Conservation (phyloP, 2,113 vertebrate genomes). For the Percopsis transmontana region DNA sequence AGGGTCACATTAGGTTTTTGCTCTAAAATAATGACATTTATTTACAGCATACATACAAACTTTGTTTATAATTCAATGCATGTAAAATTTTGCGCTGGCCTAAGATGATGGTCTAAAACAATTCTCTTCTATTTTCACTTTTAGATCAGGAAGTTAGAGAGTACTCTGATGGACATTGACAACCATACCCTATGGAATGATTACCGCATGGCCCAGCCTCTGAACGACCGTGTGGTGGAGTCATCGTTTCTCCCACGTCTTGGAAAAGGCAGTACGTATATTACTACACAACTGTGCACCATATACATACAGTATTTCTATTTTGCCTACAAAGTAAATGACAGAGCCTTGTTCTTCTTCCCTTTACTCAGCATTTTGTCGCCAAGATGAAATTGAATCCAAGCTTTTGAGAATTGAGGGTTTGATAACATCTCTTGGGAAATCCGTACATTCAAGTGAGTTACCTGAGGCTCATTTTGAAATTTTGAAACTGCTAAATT, state of each 20-base stretch:
- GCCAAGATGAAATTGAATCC: conserved; percentile 79
- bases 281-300: not conserved
- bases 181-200: conserved; percentile 84
- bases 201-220: conserved; percentile 84
- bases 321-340: too few relatives aligned
- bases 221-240: conserved; percentile 82
- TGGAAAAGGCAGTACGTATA: conserved; percentile 72
- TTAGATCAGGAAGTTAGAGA: conserved; percentile 84
- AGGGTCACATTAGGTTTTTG: too few relatives aligned
- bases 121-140: not conserved
- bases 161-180: conserved; percentile 80
- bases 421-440: conserved; percentile 75
- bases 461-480: too few relatives aligned
- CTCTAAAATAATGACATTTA: too few relatives aligned
- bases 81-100: not conserved
- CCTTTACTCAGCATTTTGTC: conserved; percentile 71
- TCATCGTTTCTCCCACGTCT: conserved; percentile 79
- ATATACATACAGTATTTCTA: not conserved
- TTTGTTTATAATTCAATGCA: too few relatives aligned
- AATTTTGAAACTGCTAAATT: not conserved
- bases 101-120: not conserved
- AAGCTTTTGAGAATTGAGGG: conserved; percentile 77
- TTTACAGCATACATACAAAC: too few relatives aligned
- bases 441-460: conserved; percentile 62
- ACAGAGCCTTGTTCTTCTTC: not conserved